Conservation (phyloP, 2,797 vertebrate species). For the Peromyscus melanophrys region DNA sequence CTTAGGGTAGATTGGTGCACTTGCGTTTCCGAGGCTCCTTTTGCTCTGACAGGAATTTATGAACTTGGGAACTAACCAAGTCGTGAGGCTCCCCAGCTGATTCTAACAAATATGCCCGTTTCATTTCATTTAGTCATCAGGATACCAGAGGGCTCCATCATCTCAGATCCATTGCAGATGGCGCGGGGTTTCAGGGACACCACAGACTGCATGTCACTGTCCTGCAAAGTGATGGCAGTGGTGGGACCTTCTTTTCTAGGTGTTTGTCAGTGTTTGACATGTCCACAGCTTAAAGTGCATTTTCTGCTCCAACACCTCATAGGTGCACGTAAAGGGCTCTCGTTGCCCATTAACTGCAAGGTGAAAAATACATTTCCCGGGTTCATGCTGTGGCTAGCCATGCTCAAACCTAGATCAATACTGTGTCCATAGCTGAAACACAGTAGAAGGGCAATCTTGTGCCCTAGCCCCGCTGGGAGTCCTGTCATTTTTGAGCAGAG, state of each 20-base stretch:
- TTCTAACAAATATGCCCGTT: constrained; percentile 89
- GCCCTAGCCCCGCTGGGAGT: neutral
- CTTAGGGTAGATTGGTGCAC: constrained; percentile 92
- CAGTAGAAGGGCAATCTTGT: neutral
- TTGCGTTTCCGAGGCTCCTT: constrained; percentile 87
- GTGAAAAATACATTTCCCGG: constrained; percentile 57
- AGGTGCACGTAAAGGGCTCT: constrained; percentile 48
- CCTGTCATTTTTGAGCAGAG: constrained; percentile 5
- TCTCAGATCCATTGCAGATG: constrained; percentile 86
- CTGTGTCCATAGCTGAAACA: neutral
- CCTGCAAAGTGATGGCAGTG: constrained; percentile 63
- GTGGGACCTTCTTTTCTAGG: constrained; percentile 45
- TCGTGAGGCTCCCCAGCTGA: constrained; percentile 87
- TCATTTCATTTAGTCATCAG: constrained; percentile 86
- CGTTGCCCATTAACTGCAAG: neutral
- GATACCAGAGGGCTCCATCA: constrained; percentile 71
- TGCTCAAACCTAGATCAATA: constrained; percentile 2
- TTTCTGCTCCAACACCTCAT: constrained; percentile 70
- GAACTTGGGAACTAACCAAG: constrained; percentile 89
- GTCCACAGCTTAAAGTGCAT: constrained; percentile 6
- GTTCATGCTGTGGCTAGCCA: neutral
- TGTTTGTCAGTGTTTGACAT: constrained; percentile 54
- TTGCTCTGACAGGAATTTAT: constrained; percentile 90
- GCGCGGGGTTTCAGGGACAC: constrained; percentile 69
- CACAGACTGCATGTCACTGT: constrained; percentile 1